A percentile compares a stretch with the other conserved stretches of the same genome.
Evolutionary conservation across 2,113 vertebrate genomes (phyloP).

Genomic region (Nerophis lumbriciformis): DNA sequence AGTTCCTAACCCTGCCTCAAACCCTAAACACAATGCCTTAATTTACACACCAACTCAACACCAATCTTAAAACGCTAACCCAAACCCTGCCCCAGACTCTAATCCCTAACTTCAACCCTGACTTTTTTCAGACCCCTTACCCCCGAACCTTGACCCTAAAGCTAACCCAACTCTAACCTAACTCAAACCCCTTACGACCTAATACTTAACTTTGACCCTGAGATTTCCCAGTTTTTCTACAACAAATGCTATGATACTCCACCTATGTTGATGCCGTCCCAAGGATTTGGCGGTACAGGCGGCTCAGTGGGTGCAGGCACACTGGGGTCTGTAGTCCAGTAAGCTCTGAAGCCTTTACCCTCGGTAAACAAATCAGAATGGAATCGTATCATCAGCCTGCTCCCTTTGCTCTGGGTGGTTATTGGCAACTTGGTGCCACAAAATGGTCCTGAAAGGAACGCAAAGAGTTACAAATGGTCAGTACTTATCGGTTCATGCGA

Average conservation of each 20-base stretch:
- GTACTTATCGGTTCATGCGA: neutral
- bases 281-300: conserved; percentile 64
- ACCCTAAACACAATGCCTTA: neutral
- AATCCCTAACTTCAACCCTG: neutral
- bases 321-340: conserved; percentile 64
- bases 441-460: conserved; percentile 63
- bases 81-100: neutral
- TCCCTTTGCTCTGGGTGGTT: conserved; percentile 51
- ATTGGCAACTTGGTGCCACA: conserved; percentile 62
- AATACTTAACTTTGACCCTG: neutral
- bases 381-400: conserved; percentile 64
- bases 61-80: neutral
- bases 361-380: conserved; percentile 66
- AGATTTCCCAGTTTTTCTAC: neutral
- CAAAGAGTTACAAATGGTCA: conserved; percentile 1
- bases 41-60: neutral
- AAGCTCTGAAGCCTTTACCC: conserved; percentile 70
- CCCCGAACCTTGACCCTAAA: neutral
- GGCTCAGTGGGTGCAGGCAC: conserved; percentile 65
- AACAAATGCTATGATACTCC: neutral
- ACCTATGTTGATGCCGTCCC: conserved; percentile 71
- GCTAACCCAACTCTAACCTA: neutral
- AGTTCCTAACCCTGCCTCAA: neutral
- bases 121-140: neutral
- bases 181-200: neutral